Conservation (phyloP, 2,797 vertebrate genomes). For the Sebastiscus tertius region DNA sequence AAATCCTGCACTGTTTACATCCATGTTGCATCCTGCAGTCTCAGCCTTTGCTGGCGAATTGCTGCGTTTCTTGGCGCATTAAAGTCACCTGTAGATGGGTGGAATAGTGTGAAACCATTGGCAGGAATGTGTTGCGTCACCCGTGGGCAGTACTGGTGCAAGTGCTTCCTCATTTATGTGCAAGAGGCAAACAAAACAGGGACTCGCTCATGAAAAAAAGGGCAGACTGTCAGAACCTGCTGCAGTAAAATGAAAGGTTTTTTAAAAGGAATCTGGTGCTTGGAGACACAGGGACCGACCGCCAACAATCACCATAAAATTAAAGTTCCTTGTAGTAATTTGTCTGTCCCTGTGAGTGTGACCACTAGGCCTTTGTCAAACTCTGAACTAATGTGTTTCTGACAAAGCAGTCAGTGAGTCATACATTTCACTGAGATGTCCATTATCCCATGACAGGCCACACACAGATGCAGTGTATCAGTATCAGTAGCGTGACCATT, state of each 20-base stretch:
- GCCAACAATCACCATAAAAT: no score
- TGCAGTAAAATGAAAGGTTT: no score
- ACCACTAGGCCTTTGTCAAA: neutral
- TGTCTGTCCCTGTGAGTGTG: neutral
- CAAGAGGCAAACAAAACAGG: neutral
- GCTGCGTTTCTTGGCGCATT: neutral
- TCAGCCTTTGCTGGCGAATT: neutral
- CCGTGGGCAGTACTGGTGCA: no score
- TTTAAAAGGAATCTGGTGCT: no score
- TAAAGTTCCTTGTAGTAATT: no score
- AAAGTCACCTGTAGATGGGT: neutral
- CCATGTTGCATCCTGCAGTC: neutral
- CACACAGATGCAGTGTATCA: neutral
- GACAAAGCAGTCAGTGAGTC: neutral
- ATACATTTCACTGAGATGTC: neutral
- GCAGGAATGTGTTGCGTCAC: neutral
- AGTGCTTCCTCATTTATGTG: neutral
- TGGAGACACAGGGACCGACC: neutral
- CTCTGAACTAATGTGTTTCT: neutral
- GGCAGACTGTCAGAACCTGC: no score
- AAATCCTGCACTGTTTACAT: neutral
- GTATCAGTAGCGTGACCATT: slow-evolving; percentile 3
- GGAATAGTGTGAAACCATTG: neutral
- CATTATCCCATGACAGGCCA: neutral
- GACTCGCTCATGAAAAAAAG: neutral